phyloP scores from a whole-genome alignment of 2,797 vertebrate genomes.

The Pangasius larnaudii region DNA sequence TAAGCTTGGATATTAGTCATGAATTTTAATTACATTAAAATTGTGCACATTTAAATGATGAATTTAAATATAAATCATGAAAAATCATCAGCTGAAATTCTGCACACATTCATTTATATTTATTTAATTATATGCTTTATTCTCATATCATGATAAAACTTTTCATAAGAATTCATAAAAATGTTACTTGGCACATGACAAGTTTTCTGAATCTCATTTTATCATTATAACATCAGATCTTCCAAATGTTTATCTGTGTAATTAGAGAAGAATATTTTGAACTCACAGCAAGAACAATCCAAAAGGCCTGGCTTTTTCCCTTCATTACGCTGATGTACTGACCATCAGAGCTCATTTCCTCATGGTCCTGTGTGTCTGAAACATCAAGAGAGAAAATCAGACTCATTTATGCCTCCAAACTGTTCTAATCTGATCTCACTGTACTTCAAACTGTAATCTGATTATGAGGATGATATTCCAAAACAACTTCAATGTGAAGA shows the following conservation, averaged over 20 bases:
- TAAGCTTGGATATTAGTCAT: background rate
- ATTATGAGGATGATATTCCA: background rate
- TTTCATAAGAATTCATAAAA: background rate
- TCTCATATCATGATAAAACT: background rate
- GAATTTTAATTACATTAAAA: background rate
- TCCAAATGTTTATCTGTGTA: background rate
- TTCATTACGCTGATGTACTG: constrained; percentile 31
- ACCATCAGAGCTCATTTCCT: constrained; percentile 43
- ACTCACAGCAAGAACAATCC: constrained; percentile 45
- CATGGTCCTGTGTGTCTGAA: constrained; percentile 10
- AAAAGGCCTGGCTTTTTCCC: constrained; percentile 10
- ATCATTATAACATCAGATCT: background rate
- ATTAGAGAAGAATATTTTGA: background rate
- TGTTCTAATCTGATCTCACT: background rate
- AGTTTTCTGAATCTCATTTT: background rate
- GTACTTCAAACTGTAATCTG: background rate
- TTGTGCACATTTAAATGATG: background rate
- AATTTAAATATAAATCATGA: background rate
- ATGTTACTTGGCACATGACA: background rate
- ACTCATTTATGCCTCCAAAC: background rate
- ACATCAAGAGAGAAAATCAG: background rate
- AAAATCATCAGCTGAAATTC: background rate
- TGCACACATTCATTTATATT: background rate
- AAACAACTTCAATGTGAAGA: background rate
- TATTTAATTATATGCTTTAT: background rate